Evolutionary conservation across 2,797 vertebrate species (phyloP), one percentile per base, ranked within the genome.

Genomic region (Sciaenops ocellatus): DNA sequence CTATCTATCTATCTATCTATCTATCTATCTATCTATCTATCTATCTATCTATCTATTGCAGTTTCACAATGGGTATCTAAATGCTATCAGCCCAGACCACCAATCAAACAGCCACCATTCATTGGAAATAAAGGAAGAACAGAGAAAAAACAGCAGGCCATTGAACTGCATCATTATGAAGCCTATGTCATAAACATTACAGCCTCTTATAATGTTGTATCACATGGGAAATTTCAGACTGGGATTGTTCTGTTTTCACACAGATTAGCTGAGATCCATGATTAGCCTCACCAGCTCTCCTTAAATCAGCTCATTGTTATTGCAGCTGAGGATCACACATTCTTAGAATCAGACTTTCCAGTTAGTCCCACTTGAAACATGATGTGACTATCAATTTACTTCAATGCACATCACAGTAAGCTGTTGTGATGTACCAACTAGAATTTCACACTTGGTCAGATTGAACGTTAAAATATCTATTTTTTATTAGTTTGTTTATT

Each of bases 111-210:
- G 11, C 54, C 38, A 18, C 57, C 65, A 68, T 82, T 69, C 5
- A 68, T 10, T 34, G 65, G 17, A 63, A 72, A 69, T 34, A 51
- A 50, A 65, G 55, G 12, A 64, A 28, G 62, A 57, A 69, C 46
- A 72, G 44, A 56, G 28, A 38, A 64, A 64, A 51, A 41, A 55
- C 48, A 62, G 62, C 56, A 60, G 70, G 56, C 64, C 28, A 50
- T 55, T 10, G 4, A 60, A 42, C 2, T 51, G 51, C 24, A 34
- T 34, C 57, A 69, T 71, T 28, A 54, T 44, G 26, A 34, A 75
- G 52, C 62, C 51, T 28, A 74, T 85, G 47, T 75, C 68, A 67
- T 44, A 76, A 76, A 84, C 57, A 83, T 71, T 67, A 71, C 24
- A 76, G 47, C 57, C 22, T 79, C 8, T 46, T 38, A 38, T 65